phyloP scores from a whole-genome alignment of 2,113 vertebrate genomes.

The Upupa epops region DNA sequence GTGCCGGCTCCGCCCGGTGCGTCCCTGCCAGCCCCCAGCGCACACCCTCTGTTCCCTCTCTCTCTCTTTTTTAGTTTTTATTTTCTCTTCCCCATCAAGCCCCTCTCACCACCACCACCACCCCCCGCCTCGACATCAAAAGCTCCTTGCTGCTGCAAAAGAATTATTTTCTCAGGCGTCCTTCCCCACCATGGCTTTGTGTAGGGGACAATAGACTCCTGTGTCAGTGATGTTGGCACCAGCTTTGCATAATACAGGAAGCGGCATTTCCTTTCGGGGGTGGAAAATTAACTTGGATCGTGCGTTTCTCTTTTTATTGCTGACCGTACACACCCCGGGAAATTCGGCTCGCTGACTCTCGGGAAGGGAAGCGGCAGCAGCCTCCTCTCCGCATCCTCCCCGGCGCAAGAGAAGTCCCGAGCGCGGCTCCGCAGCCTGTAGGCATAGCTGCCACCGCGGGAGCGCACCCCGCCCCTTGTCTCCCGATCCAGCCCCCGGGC shows the following conservation, averaged over 20 bases:
- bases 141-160: slow-evolving; percentile 55
- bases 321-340: slow-evolving; percentile 82
- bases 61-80: not conserved
- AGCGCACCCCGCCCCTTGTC: not conserved
- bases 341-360: slow-evolving; percentile 68
- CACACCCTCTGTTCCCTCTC: not conserved
- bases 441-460: not conserved
- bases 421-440: not conserved
- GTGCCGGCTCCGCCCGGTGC: not conserved
- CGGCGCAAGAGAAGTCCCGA: not conserved
- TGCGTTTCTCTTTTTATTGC: slow-evolving; percentile 82
- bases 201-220: slow-evolving; percentile 79
- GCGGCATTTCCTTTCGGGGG: slow-evolving; percentile 81
- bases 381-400: slow-evolving; percentile 53
- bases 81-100: not conserved
- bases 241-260: slow-evolving; percentile 82
- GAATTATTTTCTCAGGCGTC: slow-evolving; percentile 78
- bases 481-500: not conserved
- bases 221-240: slow-evolving; percentile 81
- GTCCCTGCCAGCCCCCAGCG: not conserved
- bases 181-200: slow-evolving; percentile 78
- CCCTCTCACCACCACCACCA: too few species aligned
- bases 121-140: slow-evolving; percentile 69
- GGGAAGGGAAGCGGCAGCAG: slow-evolving; percentile 68
- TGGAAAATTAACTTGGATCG: slow-evolving; percentile 85